These are phyloP conservation scores for Magallana ariakensis DNA, from an alignment of 1,140 invertebrate species.

Conservation along the genomic window DNA sequence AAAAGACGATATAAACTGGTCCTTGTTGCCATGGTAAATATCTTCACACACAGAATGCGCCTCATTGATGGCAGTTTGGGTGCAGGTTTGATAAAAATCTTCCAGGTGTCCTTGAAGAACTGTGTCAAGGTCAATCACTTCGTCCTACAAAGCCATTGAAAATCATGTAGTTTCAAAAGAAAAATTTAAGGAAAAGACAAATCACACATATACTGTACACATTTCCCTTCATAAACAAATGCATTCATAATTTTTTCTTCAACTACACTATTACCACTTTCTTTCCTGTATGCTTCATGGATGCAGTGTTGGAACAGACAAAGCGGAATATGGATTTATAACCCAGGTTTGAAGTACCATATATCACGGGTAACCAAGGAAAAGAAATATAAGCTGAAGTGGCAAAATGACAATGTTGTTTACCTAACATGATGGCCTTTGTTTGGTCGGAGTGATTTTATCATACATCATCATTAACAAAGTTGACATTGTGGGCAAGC, in stretches of 20 bases:
- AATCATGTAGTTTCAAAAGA: too few species aligned
- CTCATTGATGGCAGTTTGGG: background rate
- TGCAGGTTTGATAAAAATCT: background rate
- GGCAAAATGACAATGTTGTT: conserved; percentile 9
- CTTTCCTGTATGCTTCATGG: too few species aligned
- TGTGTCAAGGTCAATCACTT: conserved; percentile 22
- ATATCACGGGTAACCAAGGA: too few species aligned
- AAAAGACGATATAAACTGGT: conserved; percentile 14
- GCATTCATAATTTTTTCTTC: too few species aligned
- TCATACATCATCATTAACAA: conserved; percentile 38
- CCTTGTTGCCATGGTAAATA: background rate
- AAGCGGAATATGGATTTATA: too few species aligned
- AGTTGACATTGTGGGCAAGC: conserved; percentile 18
- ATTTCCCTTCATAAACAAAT: too few species aligned
- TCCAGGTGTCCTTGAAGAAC: conserved; percentile 21
- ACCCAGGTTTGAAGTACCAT: too few species aligned
- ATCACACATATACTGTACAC: too few species aligned
- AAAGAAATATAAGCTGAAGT: background rate
- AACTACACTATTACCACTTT: too few species aligned
- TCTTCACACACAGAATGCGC: conserved; percentile 5
- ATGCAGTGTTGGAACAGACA: too few species aligned
- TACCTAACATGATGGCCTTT: conserved; percentile 19
- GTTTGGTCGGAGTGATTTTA: background rate
- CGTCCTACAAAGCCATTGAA: background rate
- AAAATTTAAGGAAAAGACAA: too few species aligned